Evolutionary conservation across 2,888 invertebrate genomes (phyloP), one percentile per base, ranked within the genome.

Genomic region (Shargacucullia verbasci): DNA sequence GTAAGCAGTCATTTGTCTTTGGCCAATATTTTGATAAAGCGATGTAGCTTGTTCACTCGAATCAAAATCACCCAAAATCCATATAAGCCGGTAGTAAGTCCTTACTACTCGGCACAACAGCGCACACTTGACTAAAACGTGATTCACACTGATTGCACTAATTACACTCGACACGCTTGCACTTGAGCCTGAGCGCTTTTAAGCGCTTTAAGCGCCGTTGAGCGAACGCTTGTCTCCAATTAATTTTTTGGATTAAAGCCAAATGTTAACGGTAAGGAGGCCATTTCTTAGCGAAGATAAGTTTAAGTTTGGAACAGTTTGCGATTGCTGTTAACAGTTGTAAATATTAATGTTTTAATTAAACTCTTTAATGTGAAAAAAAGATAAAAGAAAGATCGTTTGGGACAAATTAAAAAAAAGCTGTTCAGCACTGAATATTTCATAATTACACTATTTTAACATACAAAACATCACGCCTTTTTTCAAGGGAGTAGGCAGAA

Each of bases 201-300:
- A 48, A 66, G 67, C 40, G 55, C 62, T 73, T 71, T 73, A 75
- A 82, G 79, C 75, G 76, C 73, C 79, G 63, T 74, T 70, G 66
- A 73, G 49, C 55, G 63, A 76, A 66, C 57, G 79, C 80, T 85
- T 85, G 83, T 84, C 84, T 80, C 83, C 88, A 89, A 90, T 91
- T 90, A 91, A 81, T 89, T 90, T 91, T 91, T 90, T 91, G 90
- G 90, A 85, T 85, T 85, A 82, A 72, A 72, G 89, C 91, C 90
- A 90, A 91, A 83, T 73, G 82, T 74, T 78, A 76, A 73, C 70
- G 55, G 62, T 31, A 35, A 37, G 35, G 67, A 69, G 68, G 71
- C 61, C 45, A 60, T 75, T 71, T 62, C 73, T 62, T 70, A 60
- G 57, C 20, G 13, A 1, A 50, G 66, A 70, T 64, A 70, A 64